Evolutionary conservation across 2,888 invertebrate species (phyloP).

Genomic region (Apodemia mormo): DNA sequence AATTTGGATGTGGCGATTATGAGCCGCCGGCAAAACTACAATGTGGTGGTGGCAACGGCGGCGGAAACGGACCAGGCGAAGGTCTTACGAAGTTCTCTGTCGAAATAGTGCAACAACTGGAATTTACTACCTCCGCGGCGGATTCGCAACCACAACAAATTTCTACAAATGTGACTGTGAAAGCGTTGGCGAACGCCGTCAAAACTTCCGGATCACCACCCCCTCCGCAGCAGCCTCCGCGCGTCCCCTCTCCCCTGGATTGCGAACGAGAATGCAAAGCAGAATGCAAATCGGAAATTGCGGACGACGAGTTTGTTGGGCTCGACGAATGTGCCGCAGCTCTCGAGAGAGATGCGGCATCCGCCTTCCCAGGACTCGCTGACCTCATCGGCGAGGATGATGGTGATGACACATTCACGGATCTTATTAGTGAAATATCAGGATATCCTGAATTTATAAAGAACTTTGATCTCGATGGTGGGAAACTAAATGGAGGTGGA

Average conservation of each 20-base stretch:
- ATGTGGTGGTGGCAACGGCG: constrained; percentile 70
- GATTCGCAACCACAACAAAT: constrained; percentile 95
- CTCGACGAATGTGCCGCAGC: constrained; percentile 92
- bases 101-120: constrained; percentile 95
- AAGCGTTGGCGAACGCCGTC: constrained; percentile 80
- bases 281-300: constrained; percentile 90
- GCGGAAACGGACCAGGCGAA: constrained; percentile 72
- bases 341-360: constrained; percentile 90
- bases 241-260: constrained; percentile 91
- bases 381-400: constrained; percentile 93
- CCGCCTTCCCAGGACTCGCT: constrained; percentile 89
- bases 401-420: constrained; percentile 91
- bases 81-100: constrained; percentile 90
- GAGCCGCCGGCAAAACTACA: constrained; percentile 90
- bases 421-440: constrained; percentile 93
- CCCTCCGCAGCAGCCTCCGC: constrained; percentile 67
- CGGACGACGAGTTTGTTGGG: constrained; percentile 93
- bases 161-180: constrained; percentile 95
- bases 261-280: constrained; percentile 89
- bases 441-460: constrained; percentile 92
- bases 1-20: constrained; percentile 87
- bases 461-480: constrained; percentile 86
- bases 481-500: constrained; percentile 59
- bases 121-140: constrained; percentile 93
- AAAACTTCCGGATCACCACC: constrained; percentile 72